A percentile compares a stretch with the other conserved stretches of the same genome.
Evolutionary conservation across 2,888 invertebrate genomes (phyloP).

Genomic region (Eucera pruinosa): DNA sequence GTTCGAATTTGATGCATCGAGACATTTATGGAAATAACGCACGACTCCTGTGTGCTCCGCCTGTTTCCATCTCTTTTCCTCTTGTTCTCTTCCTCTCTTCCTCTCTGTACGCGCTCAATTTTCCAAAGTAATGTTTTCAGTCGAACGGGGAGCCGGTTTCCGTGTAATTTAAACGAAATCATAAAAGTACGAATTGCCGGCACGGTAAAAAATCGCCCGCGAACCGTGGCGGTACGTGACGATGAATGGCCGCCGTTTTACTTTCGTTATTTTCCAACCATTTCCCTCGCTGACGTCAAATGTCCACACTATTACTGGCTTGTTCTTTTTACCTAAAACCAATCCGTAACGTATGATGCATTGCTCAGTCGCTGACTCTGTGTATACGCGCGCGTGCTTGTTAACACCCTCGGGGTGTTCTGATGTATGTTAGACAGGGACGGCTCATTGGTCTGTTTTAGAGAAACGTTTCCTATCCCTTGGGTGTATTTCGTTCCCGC

Average conservation of each 20-base stretch:
- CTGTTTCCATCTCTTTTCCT: background rate
- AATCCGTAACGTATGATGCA: conserved; percentile 71
- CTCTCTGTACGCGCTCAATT: conserved; percentile 28
- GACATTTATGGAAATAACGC: conserved; percentile 45
- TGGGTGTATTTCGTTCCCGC: conserved; percentile 72
- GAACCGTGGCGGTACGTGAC: conserved; percentile 50
- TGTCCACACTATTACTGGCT: conserved; percentile 62
- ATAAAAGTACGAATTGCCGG: conserved; percentile 55
- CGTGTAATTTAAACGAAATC: conserved; percentile 63
- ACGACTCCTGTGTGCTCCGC: background rate
- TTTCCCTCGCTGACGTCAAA: conserved; percentile 66
- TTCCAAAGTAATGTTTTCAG: conserved; percentile 40
- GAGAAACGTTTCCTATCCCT: conserved; percentile 73
- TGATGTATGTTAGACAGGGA: conserved; percentile 64
- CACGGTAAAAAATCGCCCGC: conserved; percentile 61
- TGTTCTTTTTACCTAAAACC: conserved; percentile 67
- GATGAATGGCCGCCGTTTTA: conserved; percentile 65
- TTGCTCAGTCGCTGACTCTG: conserved; percentile 33
- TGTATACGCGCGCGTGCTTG: conserved; percentile 18
- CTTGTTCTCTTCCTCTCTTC: background rate
- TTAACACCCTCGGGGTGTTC: background rate
- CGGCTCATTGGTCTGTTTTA: conserved; percentile 74
- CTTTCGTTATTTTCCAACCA: conserved; percentile 72
- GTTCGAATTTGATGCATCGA: conserved; percentile 26
- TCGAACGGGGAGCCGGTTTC: conserved; percentile 26